Conservation (phyloP, 2,888 invertebrate species). For the Rapana venosa region DNA sequence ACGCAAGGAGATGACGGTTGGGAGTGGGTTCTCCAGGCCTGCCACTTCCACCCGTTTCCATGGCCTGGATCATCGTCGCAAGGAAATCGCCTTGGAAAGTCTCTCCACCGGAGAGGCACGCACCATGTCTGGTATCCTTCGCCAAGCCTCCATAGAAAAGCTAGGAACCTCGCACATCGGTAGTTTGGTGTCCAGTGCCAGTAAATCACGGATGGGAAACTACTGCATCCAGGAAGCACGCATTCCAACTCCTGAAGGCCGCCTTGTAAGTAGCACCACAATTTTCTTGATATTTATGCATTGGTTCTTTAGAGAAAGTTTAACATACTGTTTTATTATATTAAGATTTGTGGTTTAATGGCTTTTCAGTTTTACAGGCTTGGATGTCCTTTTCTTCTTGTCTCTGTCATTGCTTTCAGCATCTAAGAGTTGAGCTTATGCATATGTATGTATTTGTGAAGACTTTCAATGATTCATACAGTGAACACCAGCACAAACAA, state of each 20-base stretch:
- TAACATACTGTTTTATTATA: too few relatives aligned
- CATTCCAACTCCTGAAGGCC: slow-evolving; percentile 71
- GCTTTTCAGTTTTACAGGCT: too few relatives aligned
- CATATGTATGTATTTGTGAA: too few relatives aligned
- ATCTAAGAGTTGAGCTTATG: too few relatives aligned
- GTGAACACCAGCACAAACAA: too few relatives aligned
- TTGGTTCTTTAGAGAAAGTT: not conserved
- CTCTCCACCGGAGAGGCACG: slow-evolving; percentile 74
- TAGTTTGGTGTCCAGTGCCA: slow-evolving; percentile 72
- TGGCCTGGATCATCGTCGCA: slow-evolving; percentile 63
- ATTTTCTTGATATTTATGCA: not conserved
- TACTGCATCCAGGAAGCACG: slow-evolving; percentile 65
- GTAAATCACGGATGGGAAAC: slow-evolving; percentile 72
- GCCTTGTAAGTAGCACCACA: slow-evolving; percentile 56
- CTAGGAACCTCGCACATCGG: slow-evolving; percentile 74
- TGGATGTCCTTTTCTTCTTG: too few relatives aligned
- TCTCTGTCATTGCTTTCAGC: too few relatives aligned
- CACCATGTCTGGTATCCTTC: slow-evolving; percentile 75
- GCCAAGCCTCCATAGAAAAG: slow-evolving; percentile 75
- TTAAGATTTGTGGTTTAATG: too few relatives aligned
- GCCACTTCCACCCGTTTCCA: slow-evolving; percentile 68
- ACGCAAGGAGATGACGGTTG: slow-evolving; percentile 52
- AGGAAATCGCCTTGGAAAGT: slow-evolving; percentile 75
- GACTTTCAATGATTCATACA: too few relatives aligned
- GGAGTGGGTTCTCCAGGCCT: slow-evolving; percentile 60